Evolutionary conservation across 92 coral and sea anemone genomes (phyloP).

Genomic region (Umimayanthus chanpuru): DNA sequence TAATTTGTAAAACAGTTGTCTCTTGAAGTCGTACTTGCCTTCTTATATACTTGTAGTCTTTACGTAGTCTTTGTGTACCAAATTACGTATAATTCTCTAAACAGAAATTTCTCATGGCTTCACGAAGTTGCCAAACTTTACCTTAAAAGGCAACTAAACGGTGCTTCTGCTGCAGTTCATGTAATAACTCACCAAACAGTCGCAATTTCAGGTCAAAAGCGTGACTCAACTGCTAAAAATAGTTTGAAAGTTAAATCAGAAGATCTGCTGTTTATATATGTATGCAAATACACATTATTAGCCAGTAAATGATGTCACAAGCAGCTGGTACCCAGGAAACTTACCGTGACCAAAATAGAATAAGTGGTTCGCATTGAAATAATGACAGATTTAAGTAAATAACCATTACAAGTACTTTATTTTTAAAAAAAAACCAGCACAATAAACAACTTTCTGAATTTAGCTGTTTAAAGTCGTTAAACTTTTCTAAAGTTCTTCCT

Average conservation of each 20-base stretch:
- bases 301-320: neutral
- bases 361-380: too few species aligned
- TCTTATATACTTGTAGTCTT: neutral
- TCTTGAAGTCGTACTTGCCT: neutral
- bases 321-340: neutral
- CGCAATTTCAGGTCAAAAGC: neutral
- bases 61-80: neutral
- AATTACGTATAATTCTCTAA: slow-evolving; percentile 5
- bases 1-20: too few species aligned
- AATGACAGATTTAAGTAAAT: neutral
- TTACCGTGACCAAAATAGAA: too few species aligned
- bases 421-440: neutral
- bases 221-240: neutral
- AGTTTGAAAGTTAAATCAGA: neutral
- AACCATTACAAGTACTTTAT: neutral
- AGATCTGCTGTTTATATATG: too few species aligned
- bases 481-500: neutral
- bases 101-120: neutral
- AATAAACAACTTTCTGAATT: too few species aligned
- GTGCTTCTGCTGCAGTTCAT: neutral
- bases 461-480: too few species aligned
- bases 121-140: neutral
- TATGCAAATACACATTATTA: too few species aligned
- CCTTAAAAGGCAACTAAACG: slow-evolving; percentile 11
- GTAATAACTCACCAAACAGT: neutral